Base-by-base conservation (phyloP, 2,888 invertebrate species). In the Drosophila rellima region DNA sequence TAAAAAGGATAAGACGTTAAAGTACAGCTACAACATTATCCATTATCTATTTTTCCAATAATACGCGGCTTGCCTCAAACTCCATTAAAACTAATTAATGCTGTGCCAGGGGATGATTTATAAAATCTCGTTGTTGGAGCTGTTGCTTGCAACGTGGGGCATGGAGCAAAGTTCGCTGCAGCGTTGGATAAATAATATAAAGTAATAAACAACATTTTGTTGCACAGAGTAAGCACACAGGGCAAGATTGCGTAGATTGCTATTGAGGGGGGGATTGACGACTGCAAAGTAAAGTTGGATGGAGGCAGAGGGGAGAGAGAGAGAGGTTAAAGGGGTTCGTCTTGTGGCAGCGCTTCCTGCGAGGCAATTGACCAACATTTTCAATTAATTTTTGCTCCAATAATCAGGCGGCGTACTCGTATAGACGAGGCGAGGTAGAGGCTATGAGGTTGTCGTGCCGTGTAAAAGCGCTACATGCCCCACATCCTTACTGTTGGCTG, bases 371-470 rank as follows among this genome's bases (percentile, higher is more conserved):
- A 86, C 91, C 90, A 91, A 90, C 90, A 91, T 91, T 92, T 92
- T 91, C 92, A 92, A 91, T 92, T 92, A 91, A 91, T 90, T 90
- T 85, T 90, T 91, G 90, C 91, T 88, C 90, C 88, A 91, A 90
- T 90, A 91, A 90, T 84, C 89, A 89, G 77, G 67, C 77, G 73
- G 78, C 82, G 26, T 2, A 26, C 1, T 26, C 26, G 71, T 80
- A 15, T 31, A 29, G 72, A 69, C 78, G 74, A 66, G 68, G 65
- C 45, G 55, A 20, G 60, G 52, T 54, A 37, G 42, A 48, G 54
- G 51, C 33, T 39, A 62, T 42, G 52, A 61, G 61, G 40, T 50
- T 77, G 70, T 44, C 55, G 60, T 70, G 70, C 76, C 68, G 68
- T 82, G 76, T 66, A 77, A 70, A 75, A 37, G 65, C 50, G 69